Conservation (phyloP, 2,113 vertebrate species). For the Strix uralensis region DNA sequence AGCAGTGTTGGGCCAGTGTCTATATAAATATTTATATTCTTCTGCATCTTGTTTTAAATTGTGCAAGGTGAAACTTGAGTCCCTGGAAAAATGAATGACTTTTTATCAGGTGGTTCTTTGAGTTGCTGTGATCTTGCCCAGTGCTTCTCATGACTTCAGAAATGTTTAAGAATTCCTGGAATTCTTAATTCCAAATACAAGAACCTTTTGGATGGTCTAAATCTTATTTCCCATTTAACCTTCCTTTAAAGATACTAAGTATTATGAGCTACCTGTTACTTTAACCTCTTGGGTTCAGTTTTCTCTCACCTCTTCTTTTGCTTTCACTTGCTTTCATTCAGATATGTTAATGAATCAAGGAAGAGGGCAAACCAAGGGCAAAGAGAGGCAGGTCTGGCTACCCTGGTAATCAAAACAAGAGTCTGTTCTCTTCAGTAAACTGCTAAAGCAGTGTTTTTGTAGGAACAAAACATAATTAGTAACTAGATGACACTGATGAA, state of each 20-base stretch:
- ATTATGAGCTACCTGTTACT: slow-evolving; percentile 20
- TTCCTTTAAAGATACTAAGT: background rate
- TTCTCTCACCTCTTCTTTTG: background rate
- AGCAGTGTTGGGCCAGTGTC: background rate
- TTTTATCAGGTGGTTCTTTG: background rate
- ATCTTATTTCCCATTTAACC: background rate
- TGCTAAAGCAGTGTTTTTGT: slow-evolving; percentile 45
- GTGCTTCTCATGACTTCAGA: background rate
- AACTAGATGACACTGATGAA: slow-evolving; percentile 53
- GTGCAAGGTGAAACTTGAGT: background rate
- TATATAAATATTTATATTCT: background rate
- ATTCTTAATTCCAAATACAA: background rate
- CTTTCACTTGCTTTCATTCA: background rate
- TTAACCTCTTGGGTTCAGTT: background rate
- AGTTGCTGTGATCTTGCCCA: background rate
- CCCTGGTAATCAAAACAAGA: background rate
- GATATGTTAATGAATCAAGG: slow-evolving; percentile 29
- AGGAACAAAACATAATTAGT: slow-evolving; percentile 62
- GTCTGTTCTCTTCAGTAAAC: slow-evolving; percentile 7
- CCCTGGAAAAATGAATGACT: background rate
- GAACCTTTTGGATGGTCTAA: background rate
- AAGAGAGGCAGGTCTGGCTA: background rate
- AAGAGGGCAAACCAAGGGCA: background rate
- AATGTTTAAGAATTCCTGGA: background rate
- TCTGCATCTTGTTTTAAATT: background rate